phyloP scores from a whole-genome alignment of 2,797 vertebrate species.

The Hoplostethus mediterraneus region DNA sequence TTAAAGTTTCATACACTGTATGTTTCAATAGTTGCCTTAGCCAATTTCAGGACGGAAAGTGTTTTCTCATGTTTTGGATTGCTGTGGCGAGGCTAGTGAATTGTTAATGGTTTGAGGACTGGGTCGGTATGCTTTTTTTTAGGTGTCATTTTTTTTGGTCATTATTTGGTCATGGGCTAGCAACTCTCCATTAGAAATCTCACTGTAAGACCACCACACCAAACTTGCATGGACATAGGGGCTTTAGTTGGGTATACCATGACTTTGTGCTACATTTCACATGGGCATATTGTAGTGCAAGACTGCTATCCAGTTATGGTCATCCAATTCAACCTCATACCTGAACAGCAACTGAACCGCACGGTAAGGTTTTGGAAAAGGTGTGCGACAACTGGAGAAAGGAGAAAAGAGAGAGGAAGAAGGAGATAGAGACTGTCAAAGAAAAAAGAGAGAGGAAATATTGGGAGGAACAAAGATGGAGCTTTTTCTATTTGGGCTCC shows the following conservation, averaged over 20 bases:
- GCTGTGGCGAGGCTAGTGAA: too few relatives aligned
- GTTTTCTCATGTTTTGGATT: too few relatives aligned
- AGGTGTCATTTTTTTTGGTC: too few relatives aligned
- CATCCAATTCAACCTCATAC: conserved; percentile 28
- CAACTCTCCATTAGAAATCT: too few relatives aligned
- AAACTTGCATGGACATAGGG: background rate
- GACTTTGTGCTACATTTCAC: conserved; percentile 11
- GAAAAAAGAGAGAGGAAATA: conserved; percentile 25
- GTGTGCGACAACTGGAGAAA: conserved; percentile 12
- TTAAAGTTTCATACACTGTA: too few relatives aligned
- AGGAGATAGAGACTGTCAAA: conserved; percentile 6
- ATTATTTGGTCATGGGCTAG: too few relatives aligned
- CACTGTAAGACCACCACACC: too few relatives aligned
- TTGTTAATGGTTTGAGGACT: too few relatives aligned
- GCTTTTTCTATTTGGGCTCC: conserved; percentile 44
- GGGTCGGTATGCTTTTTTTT: too few relatives aligned
- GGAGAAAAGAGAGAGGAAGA: background rate
- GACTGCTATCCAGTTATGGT: conserved; percentile 25
- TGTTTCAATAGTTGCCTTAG: too few relatives aligned
- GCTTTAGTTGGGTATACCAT: conserved; percentile 9
- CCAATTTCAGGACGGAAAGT: too few relatives aligned
- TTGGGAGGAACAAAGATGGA: conserved; percentile 30
- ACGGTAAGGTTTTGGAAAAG: conserved; percentile 23
- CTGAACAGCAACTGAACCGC: conserved; percentile 27
- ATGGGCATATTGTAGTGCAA: conserved; percentile 14